A percentile compares a stretch with the other conserved stretches of the same genome.
These are phyloP conservation scores for Poecile montanus DNA, from an alignment of 2,797 vertebrate species.

Conservation along the genomic window DNA sequence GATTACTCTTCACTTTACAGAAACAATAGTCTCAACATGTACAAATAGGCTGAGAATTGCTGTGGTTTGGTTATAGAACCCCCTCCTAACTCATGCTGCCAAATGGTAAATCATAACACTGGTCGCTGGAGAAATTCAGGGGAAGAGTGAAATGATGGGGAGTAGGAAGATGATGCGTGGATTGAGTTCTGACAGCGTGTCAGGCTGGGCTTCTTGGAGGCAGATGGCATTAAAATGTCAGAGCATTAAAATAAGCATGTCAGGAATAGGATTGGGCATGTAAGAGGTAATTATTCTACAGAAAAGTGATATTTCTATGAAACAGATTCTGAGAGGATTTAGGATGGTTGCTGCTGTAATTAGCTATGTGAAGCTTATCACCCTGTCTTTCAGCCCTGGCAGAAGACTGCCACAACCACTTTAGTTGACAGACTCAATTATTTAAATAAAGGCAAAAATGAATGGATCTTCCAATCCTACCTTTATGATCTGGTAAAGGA, in stretches of 20 bases:
- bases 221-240: slow-evolving; percentile 55
- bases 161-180: background rate
- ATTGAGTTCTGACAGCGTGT: background rate
- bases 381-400: background rate
- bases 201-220: slow-evolving; percentile 29
- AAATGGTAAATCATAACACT: slow-evolving; percentile 11
- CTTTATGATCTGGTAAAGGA: background rate
- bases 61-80: background rate
- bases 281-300: slow-evolving; percentile 29
- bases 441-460: slow-evolving; percentile 18
- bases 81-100: background rate
- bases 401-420: background rate
- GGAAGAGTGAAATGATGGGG: slow-evolving; percentile 9
- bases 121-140: background rate
- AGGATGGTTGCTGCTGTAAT: slow-evolving; percentile 36
- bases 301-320: slow-evolving; percentile 28
- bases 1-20: background rate
- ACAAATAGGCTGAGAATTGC: background rate
- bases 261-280: slow-evolving; percentile 36
- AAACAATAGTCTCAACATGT: background rate
- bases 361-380: slow-evolving; percentile 9
- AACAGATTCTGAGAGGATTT: slow-evolving; percentile 36
- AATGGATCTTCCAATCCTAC: background rate
- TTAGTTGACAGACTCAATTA: slow-evolving; percentile 14
- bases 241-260: slow-evolving; percentile 34